These are phyloP conservation scores for Sinocyclocheilus anshuiensis DNA, from an alignment of 2,113 vertebrate genomes.

Conservation along the genomic window DNA sequence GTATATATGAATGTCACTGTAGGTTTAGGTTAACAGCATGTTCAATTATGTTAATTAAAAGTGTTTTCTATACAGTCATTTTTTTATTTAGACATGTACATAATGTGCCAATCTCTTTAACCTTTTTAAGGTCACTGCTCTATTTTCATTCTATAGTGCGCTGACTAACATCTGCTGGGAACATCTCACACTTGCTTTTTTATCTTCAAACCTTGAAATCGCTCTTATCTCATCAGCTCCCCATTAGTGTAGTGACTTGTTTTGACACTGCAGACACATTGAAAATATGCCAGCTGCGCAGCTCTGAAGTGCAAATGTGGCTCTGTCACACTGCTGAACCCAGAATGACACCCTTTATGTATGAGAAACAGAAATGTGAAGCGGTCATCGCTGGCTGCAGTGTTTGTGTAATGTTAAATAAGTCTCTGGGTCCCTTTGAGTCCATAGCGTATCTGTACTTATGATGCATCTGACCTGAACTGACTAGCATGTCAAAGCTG, in stretches of 20 bases:
- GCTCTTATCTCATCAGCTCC: slow-evolving; percentile 31
- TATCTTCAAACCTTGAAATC: slow-evolving; percentile 21
- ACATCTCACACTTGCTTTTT: slow-evolving; percentile 24
- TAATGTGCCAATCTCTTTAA: background rate
- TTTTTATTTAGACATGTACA: background rate
- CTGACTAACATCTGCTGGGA: background rate
- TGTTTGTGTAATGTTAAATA: background rate
- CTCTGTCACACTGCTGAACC: slow-evolving; percentile 2
- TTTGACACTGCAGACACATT: slow-evolving; percentile 18
- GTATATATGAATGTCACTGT: background rate
- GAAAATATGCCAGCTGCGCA: slow-evolving; percentile 11
- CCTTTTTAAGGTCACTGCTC: background rate
- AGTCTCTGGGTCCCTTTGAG: background rate
- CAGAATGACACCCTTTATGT: background rate
- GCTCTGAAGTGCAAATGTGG: slow-evolving; percentile 4
- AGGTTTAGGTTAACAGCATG: background rate
- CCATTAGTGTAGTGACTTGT: slow-evolving; percentile 25
- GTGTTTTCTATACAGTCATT: background rate
- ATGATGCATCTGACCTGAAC: slow-evolving; percentile 2
- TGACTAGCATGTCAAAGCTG: background rate
- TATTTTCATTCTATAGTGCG: background rate
- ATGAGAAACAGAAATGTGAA: background rate
- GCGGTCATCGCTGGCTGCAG: background rate
- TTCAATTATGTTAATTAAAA: background rate
- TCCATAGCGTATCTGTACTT: background rate